Conservation (phyloP, 2,797 vertebrate species). For the Helicolenus hilgendorfi region DNA sequence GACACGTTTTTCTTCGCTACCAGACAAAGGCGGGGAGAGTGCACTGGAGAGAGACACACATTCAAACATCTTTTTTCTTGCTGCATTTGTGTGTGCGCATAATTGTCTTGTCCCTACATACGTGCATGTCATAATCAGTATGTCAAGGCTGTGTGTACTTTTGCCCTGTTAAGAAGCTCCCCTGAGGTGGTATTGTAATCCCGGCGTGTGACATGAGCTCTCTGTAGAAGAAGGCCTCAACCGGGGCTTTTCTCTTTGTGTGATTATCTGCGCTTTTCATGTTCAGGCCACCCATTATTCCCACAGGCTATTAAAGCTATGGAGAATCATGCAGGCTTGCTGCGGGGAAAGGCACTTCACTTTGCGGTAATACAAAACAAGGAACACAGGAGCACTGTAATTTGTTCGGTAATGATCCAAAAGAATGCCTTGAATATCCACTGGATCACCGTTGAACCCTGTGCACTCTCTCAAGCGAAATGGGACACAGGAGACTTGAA, state of each 20-base stretch:
- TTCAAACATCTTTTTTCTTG: background rate
- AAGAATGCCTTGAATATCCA: constrained; percentile 18
- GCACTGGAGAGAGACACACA: constrained; percentile 4
- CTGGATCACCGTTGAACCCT: background rate
- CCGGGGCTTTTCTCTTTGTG: constrained; percentile 67
- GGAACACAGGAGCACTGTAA: background rate
- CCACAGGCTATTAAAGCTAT: constrained; percentile 65
- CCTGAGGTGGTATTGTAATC: constrained; percentile 73
- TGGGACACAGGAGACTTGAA: background rate
- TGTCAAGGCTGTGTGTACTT: constrained; percentile 41
- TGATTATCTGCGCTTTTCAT: constrained; percentile 76
- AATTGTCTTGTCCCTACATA: constrained; percentile 22
- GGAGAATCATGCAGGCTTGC: constrained; percentile 46
- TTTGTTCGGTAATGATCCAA: constrained; percentile 38
- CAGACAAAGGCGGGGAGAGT: constrained; percentile 41
- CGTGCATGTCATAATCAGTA: constrained; percentile 25
- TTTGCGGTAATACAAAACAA: constrained; percentile 13
- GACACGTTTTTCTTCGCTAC: constrained; percentile 8
- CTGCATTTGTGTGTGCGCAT: background rate
- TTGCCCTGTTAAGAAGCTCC: constrained; percentile 60
- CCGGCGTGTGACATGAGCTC: constrained; percentile 66
- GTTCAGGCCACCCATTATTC: constrained; percentile 69
- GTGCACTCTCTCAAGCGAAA: constrained; percentile 14
- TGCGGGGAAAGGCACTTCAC: constrained; percentile 34
- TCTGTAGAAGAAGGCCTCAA: constrained; percentile 67